These are phyloP conservation scores for Sarcophaga bullata DNA, from an alignment of 1,140 invertebrate species.

Conservation along the genomic window DNA sequence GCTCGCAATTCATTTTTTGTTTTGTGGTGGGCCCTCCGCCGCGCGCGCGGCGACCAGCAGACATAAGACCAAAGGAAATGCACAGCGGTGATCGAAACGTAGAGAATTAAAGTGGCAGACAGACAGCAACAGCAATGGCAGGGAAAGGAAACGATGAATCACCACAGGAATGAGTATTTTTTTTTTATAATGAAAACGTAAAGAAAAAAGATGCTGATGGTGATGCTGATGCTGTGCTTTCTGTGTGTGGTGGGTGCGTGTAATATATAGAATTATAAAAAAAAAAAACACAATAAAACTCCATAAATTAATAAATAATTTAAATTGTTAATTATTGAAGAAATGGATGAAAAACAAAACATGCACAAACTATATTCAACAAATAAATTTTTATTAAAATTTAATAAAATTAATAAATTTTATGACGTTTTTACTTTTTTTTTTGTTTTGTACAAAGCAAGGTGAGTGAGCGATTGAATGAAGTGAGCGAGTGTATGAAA, in stretches of 20 bases:
- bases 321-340: constrained; percentile 29
- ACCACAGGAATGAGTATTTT: too few species aligned
- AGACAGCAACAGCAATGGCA: neutral
- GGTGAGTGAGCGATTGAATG: too few species aligned
- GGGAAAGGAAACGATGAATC: neutral
- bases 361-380: constrained; percentile 22
- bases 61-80: neutral
- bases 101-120: constrained; percentile 24
- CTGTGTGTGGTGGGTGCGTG: too few species aligned
- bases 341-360: neutral
- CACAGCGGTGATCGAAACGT: neutral
- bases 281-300: neutral
- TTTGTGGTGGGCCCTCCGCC: too few species aligned
- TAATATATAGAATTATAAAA: neutral
- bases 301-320: constrained; percentile 41
- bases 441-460: too few species aligned
- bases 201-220: neutral
- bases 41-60: neutral
- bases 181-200: neutral
- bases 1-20: too few species aligned
- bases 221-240: too few species aligned
- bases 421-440: constrained; percentile 22
- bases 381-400: constrained; percentile 39
- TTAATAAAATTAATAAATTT: constrained; percentile 41
- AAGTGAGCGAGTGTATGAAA: too few species aligned